Evolutionary conservation across 2,113 vertebrate genomes (phyloP).

Genomic region (Procapra przewalskii): DNA sequence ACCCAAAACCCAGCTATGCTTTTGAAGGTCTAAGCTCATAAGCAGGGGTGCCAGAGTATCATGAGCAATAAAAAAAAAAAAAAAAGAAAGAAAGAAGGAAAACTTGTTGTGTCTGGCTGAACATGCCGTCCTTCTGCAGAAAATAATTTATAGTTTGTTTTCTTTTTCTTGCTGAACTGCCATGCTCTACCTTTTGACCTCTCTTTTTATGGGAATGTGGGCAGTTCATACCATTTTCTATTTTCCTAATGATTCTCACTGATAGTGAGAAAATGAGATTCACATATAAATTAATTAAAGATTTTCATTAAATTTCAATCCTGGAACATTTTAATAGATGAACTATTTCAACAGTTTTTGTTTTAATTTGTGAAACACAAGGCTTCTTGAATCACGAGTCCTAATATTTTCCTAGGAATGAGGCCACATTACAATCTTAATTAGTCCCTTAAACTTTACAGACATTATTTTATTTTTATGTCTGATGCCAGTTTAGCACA

Average conservation of each 20-base stretch:
- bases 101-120: constrained; percentile 56
- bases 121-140: constrained; percentile 51
- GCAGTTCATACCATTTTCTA: constrained; percentile 61
- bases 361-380: constrained; percentile 69
- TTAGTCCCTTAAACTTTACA: constrained; percentile 69
- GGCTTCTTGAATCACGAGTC: constrained; percentile 58
- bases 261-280: constrained; percentile 67
- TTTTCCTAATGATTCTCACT: constrained; percentile 65
- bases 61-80: constrained; percentile 43
- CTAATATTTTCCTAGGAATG: constrained; percentile 76
- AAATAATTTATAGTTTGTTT: constrained; percentile 75
- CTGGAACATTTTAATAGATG: constrained; percentile 54
- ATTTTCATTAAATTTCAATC: constrained; percentile 64
- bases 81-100: constrained; percentile 42
- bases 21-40: neutral
- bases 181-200: constrained; percentile 68
- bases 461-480: constrained; percentile 70
- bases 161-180: constrained; percentile 67
- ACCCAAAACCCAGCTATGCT: neutral
- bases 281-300: constrained; percentile 57
- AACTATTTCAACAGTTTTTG: constrained; percentile 38
- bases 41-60: neutral
- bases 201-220: constrained; percentile 47
- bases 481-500: constrained; percentile 54
- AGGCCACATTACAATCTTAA: constrained; percentile 70